A percentile compares a stretch with the other conserved stretches of the same genome.
Conservation (phyloP, 2,797 vertebrate genomes). For the Eremophila alpestris region DNA sequence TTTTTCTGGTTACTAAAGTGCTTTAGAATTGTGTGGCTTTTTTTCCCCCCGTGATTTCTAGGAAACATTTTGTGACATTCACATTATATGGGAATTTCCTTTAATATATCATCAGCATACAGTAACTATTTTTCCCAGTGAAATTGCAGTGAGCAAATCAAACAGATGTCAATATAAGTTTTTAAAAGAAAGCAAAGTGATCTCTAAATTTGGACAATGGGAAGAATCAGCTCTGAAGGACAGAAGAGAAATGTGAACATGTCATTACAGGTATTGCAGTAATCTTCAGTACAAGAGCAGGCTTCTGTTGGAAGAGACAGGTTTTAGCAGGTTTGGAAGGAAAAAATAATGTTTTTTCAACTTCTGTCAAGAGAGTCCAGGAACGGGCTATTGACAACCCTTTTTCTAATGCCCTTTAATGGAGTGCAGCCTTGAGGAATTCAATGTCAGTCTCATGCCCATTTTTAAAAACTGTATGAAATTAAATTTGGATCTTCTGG, state of each 20-base stretch:
- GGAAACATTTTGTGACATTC: neutral
- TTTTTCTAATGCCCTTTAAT: neutral
- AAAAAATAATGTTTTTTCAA: neutral
- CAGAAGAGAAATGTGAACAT: neutral
- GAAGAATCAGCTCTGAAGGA: neutral
- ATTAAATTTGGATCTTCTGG: neutral
- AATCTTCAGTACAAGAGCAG: neutral
- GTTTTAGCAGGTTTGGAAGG: neutral
- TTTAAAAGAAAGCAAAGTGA: neutral
- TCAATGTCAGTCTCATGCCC: neutral
- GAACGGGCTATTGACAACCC: neutral
- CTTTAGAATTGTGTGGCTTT: neutral
- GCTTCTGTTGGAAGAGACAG: neutral
- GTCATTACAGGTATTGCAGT: neutral
- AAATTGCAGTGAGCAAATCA: neutral
- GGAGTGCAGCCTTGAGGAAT: neutral
- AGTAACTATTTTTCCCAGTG: neutral
- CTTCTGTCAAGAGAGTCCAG: neutral
- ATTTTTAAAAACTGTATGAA: neutral
- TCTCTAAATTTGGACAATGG: neutral
- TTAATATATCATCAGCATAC: neutral
- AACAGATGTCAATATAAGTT: neutral
- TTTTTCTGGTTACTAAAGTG: neutral
- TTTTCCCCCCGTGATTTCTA: neutral
- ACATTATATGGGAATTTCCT: neutral